Conservation (phyloP, 2,113 vertebrate genomes). For the Zapornia atra region DNA sequence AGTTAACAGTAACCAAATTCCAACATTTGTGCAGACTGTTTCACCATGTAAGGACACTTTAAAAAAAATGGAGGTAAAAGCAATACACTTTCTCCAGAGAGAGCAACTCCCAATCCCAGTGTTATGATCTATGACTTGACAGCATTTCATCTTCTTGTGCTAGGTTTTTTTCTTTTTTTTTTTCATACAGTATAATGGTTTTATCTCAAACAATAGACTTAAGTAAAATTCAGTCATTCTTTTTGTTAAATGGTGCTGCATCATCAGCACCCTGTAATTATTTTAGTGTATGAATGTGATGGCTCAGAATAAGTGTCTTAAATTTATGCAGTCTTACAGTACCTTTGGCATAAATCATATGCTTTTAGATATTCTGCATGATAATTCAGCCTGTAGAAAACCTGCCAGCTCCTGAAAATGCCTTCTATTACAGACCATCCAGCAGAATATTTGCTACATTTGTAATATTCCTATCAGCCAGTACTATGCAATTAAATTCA, state of each 20-base stretch:
- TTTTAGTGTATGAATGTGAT: neutral
- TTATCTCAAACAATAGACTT: conserved; percentile 70
- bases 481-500: conserved; percentile 2
- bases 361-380: conserved; percentile 13
- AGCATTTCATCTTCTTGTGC: conserved; percentile 60
- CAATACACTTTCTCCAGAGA: neutral
- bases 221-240: conserved; percentile 12
- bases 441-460: conserved; percentile 9
- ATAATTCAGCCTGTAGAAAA: conserved; percentile 35
- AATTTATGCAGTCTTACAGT: neutral
- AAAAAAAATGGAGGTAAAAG: conserved; percentile 4
- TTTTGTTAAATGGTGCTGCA: conserved; percentile 24
- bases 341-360: conserved; percentile 37
- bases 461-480: conserved; percentile 1
- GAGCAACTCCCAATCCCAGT: conserved; percentile 27
- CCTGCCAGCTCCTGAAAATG: conserved; percentile 6
- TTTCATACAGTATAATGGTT: conserved; percentile 21
- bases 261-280: conserved; percentile 61
- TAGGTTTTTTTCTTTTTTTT: neutral
- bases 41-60: neutral
- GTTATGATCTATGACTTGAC: conserved; percentile 69
- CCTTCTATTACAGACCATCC: neutral
- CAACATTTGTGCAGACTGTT: neutral
- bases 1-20: neutral
- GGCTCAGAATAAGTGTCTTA: conserved; percentile 30